Conservation (phyloP, 1,140 invertebrate genomes). For the Drosophila ercepeae region DNA sequence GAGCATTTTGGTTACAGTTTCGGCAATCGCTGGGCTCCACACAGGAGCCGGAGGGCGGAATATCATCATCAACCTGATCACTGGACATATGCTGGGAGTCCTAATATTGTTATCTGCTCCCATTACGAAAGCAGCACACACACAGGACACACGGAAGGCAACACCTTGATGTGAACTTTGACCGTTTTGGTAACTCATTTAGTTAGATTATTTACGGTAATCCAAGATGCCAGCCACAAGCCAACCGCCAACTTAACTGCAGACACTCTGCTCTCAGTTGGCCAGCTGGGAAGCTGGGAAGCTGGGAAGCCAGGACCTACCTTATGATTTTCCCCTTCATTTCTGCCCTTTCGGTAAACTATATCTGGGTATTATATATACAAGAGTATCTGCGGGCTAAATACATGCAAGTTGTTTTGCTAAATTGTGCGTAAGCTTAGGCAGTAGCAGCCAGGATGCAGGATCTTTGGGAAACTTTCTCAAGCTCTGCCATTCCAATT, state of each 20-base stretch:
- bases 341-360: background rate
- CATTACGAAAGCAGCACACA: slow-evolving; percentile 35
- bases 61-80: slow-evolving; percentile 41
- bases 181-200: slow-evolving; percentile 80
- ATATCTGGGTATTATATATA: background rate
- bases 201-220: slow-evolving; percentile 81
- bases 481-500: slow-evolving; percentile 76
- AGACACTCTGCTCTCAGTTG: slow-evolving; percentile 42
- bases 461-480: slow-evolving; percentile 63
- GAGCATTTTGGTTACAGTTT: slow-evolving; percentile 51
- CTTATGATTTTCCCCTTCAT: slow-evolving; percentile 1
- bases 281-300: background rate
- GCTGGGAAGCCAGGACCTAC: background rate
- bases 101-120: slow-evolving; percentile 53
- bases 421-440: slow-evolving; percentile 78
- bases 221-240: slow-evolving; percentile 73
- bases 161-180: slow-evolving; percentile 76
- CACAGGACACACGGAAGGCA: slow-evolving; percentile 28
- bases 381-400: slow-evolving; percentile 63
- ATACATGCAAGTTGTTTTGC: slow-evolving; percentile 78
- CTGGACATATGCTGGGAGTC: slow-evolving; percentile 54
- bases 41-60: slow-evolving; percentile 45
- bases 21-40: too few relatives aligned
- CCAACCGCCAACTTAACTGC: slow-evolving; percentile 68
- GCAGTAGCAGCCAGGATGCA: slow-evolving; percentile 7